Evolutionary conservation across 1,140 invertebrate genomes (phyloP), one percentile per base, ranked within the genome.

Genomic region (Andrena cerasifolii): DNA sequence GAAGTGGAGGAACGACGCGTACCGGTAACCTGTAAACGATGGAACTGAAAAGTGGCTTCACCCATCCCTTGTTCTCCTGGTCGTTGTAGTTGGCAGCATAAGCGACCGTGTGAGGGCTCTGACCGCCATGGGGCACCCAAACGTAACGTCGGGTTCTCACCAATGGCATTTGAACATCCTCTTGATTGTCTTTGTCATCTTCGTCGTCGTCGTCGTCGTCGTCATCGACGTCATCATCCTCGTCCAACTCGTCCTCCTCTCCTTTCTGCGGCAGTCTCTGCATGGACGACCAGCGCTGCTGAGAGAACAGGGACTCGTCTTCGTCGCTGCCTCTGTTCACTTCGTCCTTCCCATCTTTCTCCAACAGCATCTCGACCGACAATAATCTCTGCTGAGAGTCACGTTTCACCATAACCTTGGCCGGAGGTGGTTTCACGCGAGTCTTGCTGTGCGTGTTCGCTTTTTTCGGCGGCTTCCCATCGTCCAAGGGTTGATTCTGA

Each of bases 11-110:
- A 26, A n/a, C 1, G 12, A 61, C n/a, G 0, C 18, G 89, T 89
- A 95, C 94, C 79, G 94, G 91, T 40, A 94, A 93, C 81, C 92
- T 92, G 89, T 99, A 99, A 10, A 99, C 98, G 75, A 99, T 97
- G 31, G 96, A 97, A 66, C 97, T 98, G 91, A 98, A 99, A 33
- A 97, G 94, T 0, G 99, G 99, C 53, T 97, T 97, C 2, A 99
- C 96, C 95, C 95, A 98, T 83, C 95, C 95, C 40, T 93, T 94
- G 88, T 97, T 95, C 47, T 94, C 92, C 51, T 94, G 93, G n/a
- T 95, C 92, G 82, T 98, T 94, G 90, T 98, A 98, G 93, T 99
- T 98, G 36, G 94, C 91, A 0, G 97, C 97, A 88, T 97, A 96
- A 28, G 93, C 93, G 0, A 98, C 96, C 54, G 95, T 93, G 14